A percentile compares a stretch with the other conserved stretches of the same genome.
Evolutionary conservation across 2,797 vertebrate species (phyloP).

Genomic region (Esox lucius): DNA sequence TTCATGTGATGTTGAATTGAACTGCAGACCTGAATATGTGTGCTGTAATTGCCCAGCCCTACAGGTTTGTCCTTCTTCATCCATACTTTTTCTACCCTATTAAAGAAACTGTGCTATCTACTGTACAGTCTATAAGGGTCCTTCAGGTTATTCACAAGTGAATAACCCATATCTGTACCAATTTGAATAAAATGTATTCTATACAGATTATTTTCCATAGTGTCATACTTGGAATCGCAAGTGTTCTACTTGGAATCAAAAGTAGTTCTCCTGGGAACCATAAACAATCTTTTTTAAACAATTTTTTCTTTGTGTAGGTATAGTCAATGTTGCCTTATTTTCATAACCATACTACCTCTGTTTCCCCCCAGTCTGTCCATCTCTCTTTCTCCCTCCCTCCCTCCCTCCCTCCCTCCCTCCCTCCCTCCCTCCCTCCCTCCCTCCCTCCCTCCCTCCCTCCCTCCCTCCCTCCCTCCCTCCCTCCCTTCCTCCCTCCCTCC

Average conservation of each 20-base stretch:
- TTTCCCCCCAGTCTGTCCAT: neutral
- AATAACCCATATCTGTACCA: no score
- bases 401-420: neutral
- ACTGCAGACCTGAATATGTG: neutral
- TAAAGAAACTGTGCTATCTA: no score
- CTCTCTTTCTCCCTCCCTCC: neutral
- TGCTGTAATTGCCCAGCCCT: no score
- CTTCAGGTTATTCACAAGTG: no score
- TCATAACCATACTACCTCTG: neutral
- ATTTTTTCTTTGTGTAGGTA: neutral
- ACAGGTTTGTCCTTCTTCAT: neutral
- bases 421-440: neutral
- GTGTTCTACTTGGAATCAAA: no score
- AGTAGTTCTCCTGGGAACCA: no score
- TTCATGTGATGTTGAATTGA: constrained; percentile 33
- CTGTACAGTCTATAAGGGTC: no score
- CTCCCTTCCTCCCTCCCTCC: neutral
- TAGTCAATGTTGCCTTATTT: neutral
- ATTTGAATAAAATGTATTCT: no score
- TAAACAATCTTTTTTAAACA: no score
- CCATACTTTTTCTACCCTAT: constrained; percentile 29
- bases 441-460: neutral
- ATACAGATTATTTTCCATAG: no score
- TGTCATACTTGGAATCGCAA: no score
- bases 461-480: neutral